Evolutionary conservation across 37 sponge, comb jelly and placozoan species (phyloP).

Genomic region (Chondrilla cf. caribensis): DNA sequence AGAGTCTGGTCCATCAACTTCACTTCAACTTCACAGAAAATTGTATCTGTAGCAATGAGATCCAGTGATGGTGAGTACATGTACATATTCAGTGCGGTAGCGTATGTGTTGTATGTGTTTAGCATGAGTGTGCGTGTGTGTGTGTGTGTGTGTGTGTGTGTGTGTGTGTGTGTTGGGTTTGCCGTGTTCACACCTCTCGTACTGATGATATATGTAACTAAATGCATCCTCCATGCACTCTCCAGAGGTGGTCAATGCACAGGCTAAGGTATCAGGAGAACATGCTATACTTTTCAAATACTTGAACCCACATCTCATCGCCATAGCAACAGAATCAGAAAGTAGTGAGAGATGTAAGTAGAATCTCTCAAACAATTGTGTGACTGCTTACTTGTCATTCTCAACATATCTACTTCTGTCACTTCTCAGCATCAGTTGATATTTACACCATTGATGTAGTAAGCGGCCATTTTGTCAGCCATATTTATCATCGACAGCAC

Average conservation of each 20-base stretch:
- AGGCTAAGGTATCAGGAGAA: constrained; percentile 63
- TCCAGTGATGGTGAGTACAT: background rate
- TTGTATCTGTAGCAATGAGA: background rate
- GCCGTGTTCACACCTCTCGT: no score
- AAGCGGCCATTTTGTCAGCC: constrained; percentile 74
- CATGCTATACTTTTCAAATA: constrained; percentile 91
- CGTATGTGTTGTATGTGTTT: no score
- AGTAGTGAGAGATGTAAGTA: constrained; percentile 52
- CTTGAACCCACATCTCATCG: constrained; percentile 90
- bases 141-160: constrained; percentile 7
- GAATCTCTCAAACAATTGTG: background rate
- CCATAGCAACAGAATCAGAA: constrained; percentile 74
- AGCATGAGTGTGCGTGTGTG: no score
- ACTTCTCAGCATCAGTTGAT: constrained; percentile 34
- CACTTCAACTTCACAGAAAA: constrained; percentile 1
- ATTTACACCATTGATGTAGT: constrained; percentile 84
- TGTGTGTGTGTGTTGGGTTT: no score
- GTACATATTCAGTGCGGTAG: background rate
- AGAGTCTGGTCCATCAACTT: constrained; percentile 6
- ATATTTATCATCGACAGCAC: constrained; percentile 67
- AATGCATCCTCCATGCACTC: background rate
- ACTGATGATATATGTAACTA: no score
- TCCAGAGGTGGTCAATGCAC: constrained; percentile 68
- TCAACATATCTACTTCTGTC: background rate
- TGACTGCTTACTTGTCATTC: background rate